Conservation (phyloP, 35 echinoderm and acorn worm species). For the Lytechinus variegatus region DNA sequence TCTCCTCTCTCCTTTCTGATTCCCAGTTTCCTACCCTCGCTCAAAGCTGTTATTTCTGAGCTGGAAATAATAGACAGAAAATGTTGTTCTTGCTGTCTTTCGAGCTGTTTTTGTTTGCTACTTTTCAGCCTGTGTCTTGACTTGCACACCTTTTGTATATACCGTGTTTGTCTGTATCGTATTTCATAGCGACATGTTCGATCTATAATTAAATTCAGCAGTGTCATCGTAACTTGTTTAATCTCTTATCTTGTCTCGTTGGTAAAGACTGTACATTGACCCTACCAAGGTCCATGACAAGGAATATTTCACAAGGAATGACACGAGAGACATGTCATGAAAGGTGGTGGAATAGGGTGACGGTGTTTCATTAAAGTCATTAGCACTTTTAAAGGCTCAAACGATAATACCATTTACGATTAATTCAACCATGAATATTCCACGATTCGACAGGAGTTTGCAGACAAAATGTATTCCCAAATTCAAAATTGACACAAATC, state of each 20-base stretch:
- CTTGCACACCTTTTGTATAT: neutral
- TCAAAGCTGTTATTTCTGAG: constrained; percentile 15
- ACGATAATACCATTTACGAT: neutral
- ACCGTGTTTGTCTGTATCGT: neutral
- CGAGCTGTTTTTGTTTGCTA: neutral
- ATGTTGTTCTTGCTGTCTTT: neutral
- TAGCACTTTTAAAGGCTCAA: neutral
- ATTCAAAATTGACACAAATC: too few relatives aligned
- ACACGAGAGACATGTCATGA: neutral
- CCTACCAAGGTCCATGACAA: neutral
- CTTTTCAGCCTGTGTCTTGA: neutral
- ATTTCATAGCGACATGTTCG: neutral
- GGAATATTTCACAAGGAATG: neutral
- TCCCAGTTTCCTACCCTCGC: neutral
- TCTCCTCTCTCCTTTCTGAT: neutral
- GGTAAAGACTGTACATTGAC: neutral
- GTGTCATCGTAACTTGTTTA: neutral
- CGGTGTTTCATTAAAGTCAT: neutral
- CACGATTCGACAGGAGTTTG: too few relatives aligned
- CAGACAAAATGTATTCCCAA: too few relatives aligned
- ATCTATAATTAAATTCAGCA: neutral
- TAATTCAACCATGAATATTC: too few relatives aligned
- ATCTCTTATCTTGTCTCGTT: neutral
- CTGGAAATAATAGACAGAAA: constrained; percentile 23
- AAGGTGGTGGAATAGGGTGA: neutral